These are phyloP conservation scores for Lophotriccus pileatus DNA, from an alignment of 2,797 vertebrate genomes.

Conservation along the genomic window DNA sequence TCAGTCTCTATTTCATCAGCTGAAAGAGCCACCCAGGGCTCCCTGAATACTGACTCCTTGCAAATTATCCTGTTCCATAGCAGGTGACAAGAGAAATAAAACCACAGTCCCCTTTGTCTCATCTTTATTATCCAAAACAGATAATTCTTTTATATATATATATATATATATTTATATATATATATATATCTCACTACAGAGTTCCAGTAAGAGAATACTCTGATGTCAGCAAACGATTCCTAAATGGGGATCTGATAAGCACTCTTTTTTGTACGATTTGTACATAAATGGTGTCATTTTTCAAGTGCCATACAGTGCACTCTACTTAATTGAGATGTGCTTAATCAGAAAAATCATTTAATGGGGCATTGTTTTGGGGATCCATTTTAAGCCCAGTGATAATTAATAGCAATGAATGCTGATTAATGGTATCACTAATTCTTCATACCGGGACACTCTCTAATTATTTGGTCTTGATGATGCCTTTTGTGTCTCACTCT, in stretches of 20 bases:
- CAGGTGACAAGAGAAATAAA: constrained; percentile 13
- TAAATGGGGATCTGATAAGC: constrained; percentile 35
- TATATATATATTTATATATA: no score
- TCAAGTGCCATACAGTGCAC: constrained; percentile 16
- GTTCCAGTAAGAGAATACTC: not conserved
- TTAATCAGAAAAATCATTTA: constrained; percentile 64
- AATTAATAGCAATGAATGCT: constrained; percentile 34
- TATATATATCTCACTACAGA: not conserved
- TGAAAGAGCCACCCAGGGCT: not conserved
- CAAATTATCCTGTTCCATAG: not conserved
- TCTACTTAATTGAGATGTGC: constrained; percentile 32
- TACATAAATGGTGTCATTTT: constrained; percentile 28
- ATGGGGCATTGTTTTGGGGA: constrained; percentile 32
- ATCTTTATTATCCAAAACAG: not conserved
- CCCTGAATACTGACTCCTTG: not conserved
- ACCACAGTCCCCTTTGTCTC: not conserved
- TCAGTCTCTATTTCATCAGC: not conserved
- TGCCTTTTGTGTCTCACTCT: not conserved
- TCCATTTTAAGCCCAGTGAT: constrained; percentile 25
- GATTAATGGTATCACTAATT: constrained; percentile 19
- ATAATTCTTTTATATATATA: not conserved
- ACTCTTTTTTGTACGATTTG: constrained; percentile 19
- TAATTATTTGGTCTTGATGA: constrained; percentile 18
- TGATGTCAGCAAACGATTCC: constrained; percentile 24
- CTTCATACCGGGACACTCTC: not conserved